phyloP scores from a whole-genome alignment of 2,888 invertebrate species.

The Alloscopus bannaensis region DNA sequence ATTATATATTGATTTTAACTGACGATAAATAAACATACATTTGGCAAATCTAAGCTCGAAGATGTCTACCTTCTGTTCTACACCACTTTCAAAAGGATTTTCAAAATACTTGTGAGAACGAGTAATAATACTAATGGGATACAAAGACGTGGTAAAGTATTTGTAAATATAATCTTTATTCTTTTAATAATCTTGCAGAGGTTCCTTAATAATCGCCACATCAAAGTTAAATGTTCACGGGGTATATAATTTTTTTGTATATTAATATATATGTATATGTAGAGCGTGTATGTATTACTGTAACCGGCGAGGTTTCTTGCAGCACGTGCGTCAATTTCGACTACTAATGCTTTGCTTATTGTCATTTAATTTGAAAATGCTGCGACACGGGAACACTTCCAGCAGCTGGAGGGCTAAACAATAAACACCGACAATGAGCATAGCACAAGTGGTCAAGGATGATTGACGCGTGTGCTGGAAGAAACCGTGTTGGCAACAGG shows the following conservation, averaged over 20 bases:
- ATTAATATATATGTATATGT: too few species aligned
- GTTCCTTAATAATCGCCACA: slow-evolving; percentile 32
- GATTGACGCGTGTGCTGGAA: neutral
- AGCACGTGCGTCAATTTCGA: too few species aligned
- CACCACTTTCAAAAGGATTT: slow-evolving; percentile 5
- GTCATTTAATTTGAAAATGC: too few species aligned
- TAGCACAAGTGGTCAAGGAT: neutral
- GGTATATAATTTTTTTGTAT: neutral
- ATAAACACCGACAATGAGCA: too few species aligned
- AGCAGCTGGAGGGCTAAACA: too few species aligned
- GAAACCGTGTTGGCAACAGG: slow-evolving; percentile 30
- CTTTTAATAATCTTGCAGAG: slow-evolving; percentile 25
- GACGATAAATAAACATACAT: slow-evolving; percentile 38
- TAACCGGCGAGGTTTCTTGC: too few species aligned
- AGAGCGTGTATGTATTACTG: too few species aligned
- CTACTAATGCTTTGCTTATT: too few species aligned
- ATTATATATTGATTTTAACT: slow-evolving; percentile 38
- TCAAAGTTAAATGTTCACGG: slow-evolving; percentile 43
- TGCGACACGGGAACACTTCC: too few species aligned
- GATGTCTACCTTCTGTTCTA: neutral
- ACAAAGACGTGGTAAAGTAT: neutral
- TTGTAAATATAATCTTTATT: slow-evolving; percentile 55
- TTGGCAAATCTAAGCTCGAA: slow-evolving; percentile 25
- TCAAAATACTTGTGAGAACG: neutral
- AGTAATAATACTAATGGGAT: neutral